Evolutionary conservation across 2,888 invertebrate genomes (phyloP).

Genomic region (Syrphus vitripennis): DNA sequence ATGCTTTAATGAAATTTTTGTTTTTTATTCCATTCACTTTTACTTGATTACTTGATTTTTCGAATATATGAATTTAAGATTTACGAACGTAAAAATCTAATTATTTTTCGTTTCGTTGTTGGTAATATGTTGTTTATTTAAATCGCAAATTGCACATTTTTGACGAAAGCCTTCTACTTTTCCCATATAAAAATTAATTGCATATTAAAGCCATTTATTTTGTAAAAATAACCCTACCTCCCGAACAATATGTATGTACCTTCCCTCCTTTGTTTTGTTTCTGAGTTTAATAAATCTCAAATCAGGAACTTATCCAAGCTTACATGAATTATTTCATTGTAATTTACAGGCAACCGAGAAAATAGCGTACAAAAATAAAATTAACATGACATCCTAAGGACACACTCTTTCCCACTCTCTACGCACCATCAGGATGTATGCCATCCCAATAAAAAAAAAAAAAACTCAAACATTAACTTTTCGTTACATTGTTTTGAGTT

Average conservation of each 20-base stretch:
- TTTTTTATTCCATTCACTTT: no score
- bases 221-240: neutral
- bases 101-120: no score
- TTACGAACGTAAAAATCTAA: no score
- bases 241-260: neutral
- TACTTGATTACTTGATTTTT: no score
- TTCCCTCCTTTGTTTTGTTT: neutral
- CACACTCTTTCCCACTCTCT: neutral
- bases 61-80: no score
- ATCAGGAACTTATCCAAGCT: conserved; percentile 28
- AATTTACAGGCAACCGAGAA: neutral
- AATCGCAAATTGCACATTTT: no score
- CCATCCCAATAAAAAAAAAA: neutral
- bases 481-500: conserved; percentile 5
- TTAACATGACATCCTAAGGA: conserved; percentile 6
- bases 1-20: no score
- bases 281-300: conserved; percentile 37
- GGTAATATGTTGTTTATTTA: no score
- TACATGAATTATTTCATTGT: neutral
- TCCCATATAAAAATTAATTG: no score
- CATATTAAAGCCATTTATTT: no score
- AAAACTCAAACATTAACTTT: neutral
- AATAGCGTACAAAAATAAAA: neutral
- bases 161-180: no score
- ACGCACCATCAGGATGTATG: neutral